phyloP scores from a whole-genome alignment of 1,140 invertebrate species.

The Drosophila nigrodunni region DNA sequence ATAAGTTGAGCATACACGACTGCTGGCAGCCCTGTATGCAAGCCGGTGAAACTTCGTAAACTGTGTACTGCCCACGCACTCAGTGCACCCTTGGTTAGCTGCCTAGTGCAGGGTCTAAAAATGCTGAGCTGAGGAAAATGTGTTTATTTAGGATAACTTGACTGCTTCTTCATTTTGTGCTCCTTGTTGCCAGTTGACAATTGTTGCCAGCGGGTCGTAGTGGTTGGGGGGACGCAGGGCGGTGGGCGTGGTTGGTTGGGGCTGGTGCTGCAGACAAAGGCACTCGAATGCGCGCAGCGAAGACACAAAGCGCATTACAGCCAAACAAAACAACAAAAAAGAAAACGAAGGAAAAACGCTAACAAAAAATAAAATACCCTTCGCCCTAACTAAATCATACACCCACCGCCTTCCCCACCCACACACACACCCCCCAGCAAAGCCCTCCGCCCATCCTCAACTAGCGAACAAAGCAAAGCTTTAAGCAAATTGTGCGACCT shows the following conservation, averaged over 20 bases:
- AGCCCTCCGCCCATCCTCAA: neutral
- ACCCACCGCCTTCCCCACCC: neutral
- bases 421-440: neutral
- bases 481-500: slow-evolving; percentile 49
- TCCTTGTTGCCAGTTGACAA: slow-evolving; percentile 64
- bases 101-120: neutral
- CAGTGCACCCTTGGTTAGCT: neutral
- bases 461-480: neutral
- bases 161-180: slow-evolving; percentile 49
- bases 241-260: neutral
- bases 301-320: slow-evolving; percentile 64
- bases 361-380: slow-evolving; percentile 11
- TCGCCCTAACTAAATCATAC: too few relatives aligned
- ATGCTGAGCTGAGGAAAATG: slow-evolving; percentile 69
- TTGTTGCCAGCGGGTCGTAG: slow-evolving; percentile 44
- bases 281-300: slow-evolving; percentile 58
- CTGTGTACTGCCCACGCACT: too few relatives aligned
- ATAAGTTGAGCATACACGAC: neutral
- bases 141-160: slow-evolving; percentile 83
- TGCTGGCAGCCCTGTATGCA: neutral
- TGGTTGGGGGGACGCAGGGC: too few relatives aligned
- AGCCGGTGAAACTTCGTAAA: too few relatives aligned
- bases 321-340: slow-evolving; percentile 14
- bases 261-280: slow-evolving; percentile 24
- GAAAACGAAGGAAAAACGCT: neutral